Evolutionary conservation across 1,140 invertebrate genomes (phyloP), one percentile per base, ranked within the genome.

Genomic region (Heliconius hewitsoni): DNA sequence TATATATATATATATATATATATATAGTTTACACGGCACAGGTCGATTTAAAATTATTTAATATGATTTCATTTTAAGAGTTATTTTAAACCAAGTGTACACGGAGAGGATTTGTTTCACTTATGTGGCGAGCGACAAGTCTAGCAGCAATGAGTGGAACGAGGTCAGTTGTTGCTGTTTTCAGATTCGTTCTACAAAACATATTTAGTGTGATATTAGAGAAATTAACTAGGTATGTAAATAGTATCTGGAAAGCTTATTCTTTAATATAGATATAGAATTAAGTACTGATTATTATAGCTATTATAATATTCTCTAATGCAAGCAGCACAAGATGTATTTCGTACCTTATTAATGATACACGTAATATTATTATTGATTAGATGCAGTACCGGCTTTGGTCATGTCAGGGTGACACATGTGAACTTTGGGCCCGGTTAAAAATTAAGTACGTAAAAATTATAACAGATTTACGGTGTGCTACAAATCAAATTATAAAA

Each of bases 161-260:
- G 87, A 80, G 87, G 88, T 87, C 88, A 88, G 52, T 78, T 81
- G 81, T 75, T 52, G 55, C 46, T 78, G 76, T 82, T 82, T 83
- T 82, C 42, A 46, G 42, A 86, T 86, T 83, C 79, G 88, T 85
- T 78, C 86, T 82, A 89, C 87, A 87, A 89, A 90, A 89, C 84
- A 89, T 87, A 86, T 89, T 91, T 87, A 88, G 52, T 55, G 52
- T 55, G 52, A 55, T 55, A 55, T 55, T 55, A 55, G 18, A 19
- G 52, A 19, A n/a, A 46, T 46, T 16, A 46, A 46, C 13, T 46
- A 30, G 30, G 30, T 30, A 1, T 46, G 3, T 46, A 0, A 16
- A 46, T 16, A 46, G 3, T 46, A 46, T 46, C 3, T 55, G 52
- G 6, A 55, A n/a, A n/a, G 52, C 1, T 4, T 55, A 19, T 55